phyloP scores from a whole-genome alignment of 2,113 vertebrate species.

The Porphyrio hochstetteri region DNA sequence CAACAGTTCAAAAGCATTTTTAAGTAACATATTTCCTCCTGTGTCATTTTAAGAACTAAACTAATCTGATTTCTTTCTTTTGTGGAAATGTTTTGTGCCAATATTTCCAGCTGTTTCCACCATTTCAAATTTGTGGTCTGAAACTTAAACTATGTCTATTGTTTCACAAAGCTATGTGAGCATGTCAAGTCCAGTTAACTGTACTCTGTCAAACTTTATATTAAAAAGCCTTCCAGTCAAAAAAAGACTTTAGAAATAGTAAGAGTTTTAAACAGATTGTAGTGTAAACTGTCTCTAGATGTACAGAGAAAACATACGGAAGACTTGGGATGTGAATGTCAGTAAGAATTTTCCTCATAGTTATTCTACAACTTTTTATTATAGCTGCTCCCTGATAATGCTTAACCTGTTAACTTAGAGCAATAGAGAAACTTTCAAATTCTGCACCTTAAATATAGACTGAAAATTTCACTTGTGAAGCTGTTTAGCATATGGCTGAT shows the following conservation, averaged over 20 bases:
- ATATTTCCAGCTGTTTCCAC: not conserved
- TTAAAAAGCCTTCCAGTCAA: not conserved
- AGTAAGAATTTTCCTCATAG: not conserved
- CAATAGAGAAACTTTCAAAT: not conserved
- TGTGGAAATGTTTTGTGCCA: not conserved
- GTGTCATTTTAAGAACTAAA: not conserved
- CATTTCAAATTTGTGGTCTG: slow-evolving; percentile 26
- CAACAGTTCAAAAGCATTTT: slow-evolving; percentile 3
- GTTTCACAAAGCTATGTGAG: slow-evolving; percentile 10
- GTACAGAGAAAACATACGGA: not conserved
- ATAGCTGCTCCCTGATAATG: not conserved
- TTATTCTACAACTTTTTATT: not conserved
- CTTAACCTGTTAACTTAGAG: not conserved
- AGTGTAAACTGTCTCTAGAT: not conserved
- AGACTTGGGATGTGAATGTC: not conserved
- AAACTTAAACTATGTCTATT: slow-evolving; percentile 38
- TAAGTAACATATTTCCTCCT: not conserved
- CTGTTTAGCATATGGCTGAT: not conserved
- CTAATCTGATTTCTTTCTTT: not conserved
- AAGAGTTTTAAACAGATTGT: not conserved
- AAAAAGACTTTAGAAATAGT: not conserved
- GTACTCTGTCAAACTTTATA: not conserved
- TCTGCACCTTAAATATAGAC: not conserved
- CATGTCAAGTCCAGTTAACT: slow-evolving; percentile 7
- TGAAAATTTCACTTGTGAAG: not conserved